Base-by-base conservation (phyloP, 2,797 vertebrate species). In the Apogon talboti region DNA sequence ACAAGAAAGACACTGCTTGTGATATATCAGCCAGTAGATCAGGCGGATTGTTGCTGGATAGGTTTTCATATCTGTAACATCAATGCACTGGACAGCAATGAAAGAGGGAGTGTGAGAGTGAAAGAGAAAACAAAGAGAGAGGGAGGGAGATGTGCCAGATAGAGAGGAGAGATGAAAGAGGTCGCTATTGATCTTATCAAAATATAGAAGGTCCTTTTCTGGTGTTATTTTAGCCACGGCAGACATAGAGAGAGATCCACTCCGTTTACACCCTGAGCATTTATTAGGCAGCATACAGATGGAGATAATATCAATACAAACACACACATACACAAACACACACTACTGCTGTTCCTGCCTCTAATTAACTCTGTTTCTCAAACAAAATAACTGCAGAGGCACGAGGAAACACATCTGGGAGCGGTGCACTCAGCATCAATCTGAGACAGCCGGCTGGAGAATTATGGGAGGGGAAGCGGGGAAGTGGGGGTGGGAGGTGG, bases 361-460 rank as follows among this genome's bases (percentile, higher is more conserved):
- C 73, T 90, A 90, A 93, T 93, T 92, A 91, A 88, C 82, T 89
- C 74, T 42, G 74, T 81, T 85, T 85, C 60, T 79, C 71, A 79
- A 88, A 83, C 81, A 88, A 87, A 88, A 84, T 66, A 85, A 79
- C 79, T 47, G 78, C 41, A 1, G 47, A 70, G 54, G 84, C 74
- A 83, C 63, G 52, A 76, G 88, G 51, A 76, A 71, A 71, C 86
- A 83, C 88, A 90, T 92, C 86, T 92, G 89, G 85, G 78, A 82
- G 76, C 10, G 55, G 64, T 11, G 79, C 74, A 66, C 57, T 59
- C 78, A 19, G 79, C 53, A 75, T 85, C 82, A 78, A 62, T 78
- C 60, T 24, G 60, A 72, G 56, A 78, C 81, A 74, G 79, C 54
- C 68, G 71, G 82, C 67, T 72, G 37, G 70, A 73, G 76, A 83